These are phyloP conservation scores for Elmis aenea DNA, from an alignment of 2,888 invertebrate species.

Conservation along the genomic window DNA sequence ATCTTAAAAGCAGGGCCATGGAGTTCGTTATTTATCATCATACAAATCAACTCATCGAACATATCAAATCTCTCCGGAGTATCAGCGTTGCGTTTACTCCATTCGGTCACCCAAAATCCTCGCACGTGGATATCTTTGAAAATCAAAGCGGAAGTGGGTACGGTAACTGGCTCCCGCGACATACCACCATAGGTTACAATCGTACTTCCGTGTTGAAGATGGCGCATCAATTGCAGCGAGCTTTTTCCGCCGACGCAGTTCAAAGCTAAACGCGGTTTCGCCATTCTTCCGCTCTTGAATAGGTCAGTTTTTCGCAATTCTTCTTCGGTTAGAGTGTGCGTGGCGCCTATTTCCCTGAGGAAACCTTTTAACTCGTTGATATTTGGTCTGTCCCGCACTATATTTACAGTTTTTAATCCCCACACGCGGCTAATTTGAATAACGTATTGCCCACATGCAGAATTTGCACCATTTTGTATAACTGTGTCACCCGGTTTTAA, in stretches of 20 bases:
- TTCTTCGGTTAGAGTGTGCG: constrained; percentile 78
- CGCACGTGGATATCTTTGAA: constrained; percentile 74
- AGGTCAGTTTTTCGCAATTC: constrained; percentile 61
- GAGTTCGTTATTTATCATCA: constrained; percentile 67
- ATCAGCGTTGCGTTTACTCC: constrained; percentile 62
- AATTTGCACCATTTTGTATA: constrained; percentile 96
- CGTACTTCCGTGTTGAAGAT: constrained; percentile 65
- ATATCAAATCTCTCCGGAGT: constrained; percentile 61
- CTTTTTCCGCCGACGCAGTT: constrained; percentile 94
- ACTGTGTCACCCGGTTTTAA: constrained; percentile 77
- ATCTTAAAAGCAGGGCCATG: constrained; percentile 67
- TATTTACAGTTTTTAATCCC: constrained; percentile 77
- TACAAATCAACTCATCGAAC: constrained; percentile 66
- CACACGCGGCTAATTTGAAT: constrained; percentile 82
- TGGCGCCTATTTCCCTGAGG: constrained; percentile 73
- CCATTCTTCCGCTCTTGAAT: constrained; percentile 55
- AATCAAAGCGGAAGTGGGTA: constrained; percentile 74
- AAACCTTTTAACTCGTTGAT: constrained; percentile 60
- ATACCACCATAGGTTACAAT: constrained; percentile 96
- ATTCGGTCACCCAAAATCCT: constrained; percentile 89
- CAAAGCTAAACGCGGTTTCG: constrained; percentile 74
- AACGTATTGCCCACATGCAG: constrained; percentile 88
- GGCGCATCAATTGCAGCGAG: constrained; percentile 73
- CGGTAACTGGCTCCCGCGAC: constrained; percentile 79
- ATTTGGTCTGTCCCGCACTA: constrained; percentile 76